These are phyloP conservation scores for Eucidaris tribuloides DNA, from an alignment of 35 echinoderm and acorn worm species.

Conservation along the genomic window DNA sequence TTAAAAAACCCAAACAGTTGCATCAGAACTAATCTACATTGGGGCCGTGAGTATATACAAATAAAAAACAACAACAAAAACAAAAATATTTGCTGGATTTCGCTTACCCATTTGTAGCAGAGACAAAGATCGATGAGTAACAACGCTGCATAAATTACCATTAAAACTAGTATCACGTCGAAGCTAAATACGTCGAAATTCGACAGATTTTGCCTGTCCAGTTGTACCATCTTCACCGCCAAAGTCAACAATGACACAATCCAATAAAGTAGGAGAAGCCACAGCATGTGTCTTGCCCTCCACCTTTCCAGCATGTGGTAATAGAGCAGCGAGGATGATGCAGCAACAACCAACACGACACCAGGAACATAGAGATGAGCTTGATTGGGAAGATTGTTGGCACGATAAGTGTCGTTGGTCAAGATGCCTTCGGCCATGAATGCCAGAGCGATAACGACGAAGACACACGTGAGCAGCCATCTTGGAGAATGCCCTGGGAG, in stretches of 20 bases:
- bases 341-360: conserved; percentile 13
- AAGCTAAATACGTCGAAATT: conserved; percentile 1
- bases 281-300: conserved; percentile 40
- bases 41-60: too few species aligned
- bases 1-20: too few species aligned
- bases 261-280: conserved; percentile 76
- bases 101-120: too few species aligned
- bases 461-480: conserved; percentile 41
- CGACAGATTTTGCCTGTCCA: not conserved
- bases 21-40: too few species aligned
- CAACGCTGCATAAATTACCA: too few species aligned
- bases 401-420: conserved; percentile 37
- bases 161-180: conserved; percentile 30
- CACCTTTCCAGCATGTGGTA: conserved; percentile 79
- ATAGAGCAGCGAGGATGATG: conserved; percentile 48
- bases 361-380: conserved; percentile 70
- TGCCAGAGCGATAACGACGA: conserved; percentile 18
- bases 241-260: conserved; percentile 22
- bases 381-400: conserved; percentile 22
- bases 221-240: conserved; percentile 15
- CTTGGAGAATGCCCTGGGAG: conserved; percentile 75
- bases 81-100: too few species aligned
- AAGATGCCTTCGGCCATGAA: conserved; percentile 53
- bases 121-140: too few species aligned
- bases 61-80: too few species aligned